Evolutionary conservation across 2,113 vertebrate genomes (phyloP).

Genomic region (Dipodomys spectabilis): DNA sequence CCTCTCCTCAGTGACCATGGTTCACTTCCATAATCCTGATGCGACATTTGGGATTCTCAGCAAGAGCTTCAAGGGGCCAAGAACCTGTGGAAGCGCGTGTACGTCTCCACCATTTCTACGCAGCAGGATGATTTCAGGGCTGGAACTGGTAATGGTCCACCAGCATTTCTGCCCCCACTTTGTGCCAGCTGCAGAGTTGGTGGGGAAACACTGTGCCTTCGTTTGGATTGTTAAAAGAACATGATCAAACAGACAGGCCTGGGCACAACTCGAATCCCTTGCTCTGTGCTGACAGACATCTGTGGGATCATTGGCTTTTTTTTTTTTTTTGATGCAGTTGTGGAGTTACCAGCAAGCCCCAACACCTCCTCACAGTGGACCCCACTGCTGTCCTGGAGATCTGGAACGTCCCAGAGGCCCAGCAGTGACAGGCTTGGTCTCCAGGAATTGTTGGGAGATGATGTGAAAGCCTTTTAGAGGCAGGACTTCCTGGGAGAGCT

Average conservation of each 20-base stretch:
- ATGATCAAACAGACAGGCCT: background rate
- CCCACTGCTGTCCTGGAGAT: background rate
- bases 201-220: background rate
- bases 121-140: background rate
- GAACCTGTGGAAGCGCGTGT: background rate
- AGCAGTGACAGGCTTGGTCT: background rate
- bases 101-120: background rate
- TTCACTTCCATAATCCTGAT: no score
- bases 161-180: background rate
- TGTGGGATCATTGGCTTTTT: rapidly evolving
- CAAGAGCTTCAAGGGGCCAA: no score
- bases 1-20: background rate
- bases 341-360: background rate
- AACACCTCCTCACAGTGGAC: background rate
- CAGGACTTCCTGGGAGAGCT: background rate
- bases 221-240: background rate
- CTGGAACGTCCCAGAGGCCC: rapidly evolving
- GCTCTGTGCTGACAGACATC: background rate
- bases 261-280: rapidly evolving
- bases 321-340: rapidly evolving
- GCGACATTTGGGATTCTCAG: no score
- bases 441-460: background rate
- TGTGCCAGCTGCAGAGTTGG: background rate
- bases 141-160: background rate
- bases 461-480: no score